Conservation (phyloP, 2,113 vertebrate species). For the Galbula dea region DNA sequence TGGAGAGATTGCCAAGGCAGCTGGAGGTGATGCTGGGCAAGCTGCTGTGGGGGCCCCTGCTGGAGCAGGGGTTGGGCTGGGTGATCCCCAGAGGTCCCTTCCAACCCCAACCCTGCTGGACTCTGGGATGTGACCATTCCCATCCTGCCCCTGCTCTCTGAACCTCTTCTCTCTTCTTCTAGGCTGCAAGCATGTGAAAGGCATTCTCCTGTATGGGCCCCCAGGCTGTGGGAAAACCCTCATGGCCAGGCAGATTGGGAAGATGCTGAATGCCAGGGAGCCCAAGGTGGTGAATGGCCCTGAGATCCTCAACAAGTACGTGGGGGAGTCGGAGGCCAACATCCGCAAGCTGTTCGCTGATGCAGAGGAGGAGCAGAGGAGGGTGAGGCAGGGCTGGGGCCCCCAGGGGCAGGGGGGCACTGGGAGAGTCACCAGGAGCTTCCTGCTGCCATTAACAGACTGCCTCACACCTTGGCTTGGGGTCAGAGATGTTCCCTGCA, state of each 20-base stretch:
- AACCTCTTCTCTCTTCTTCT: not conserved
- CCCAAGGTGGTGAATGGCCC: constrained; percentile 97
- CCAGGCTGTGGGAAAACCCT: constrained; percentile 96
- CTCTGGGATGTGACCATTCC: not conserved
- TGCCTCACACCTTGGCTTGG: no score
- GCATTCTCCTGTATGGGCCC: constrained; percentile 92
- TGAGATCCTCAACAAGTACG: constrained; percentile 97
- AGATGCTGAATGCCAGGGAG: constrained; percentile 96
- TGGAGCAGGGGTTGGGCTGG: no score
- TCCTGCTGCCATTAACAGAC: no score
- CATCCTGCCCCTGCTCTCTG: not conserved
- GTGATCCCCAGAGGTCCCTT: no score
- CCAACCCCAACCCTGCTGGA: no score
- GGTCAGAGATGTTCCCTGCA: no score
- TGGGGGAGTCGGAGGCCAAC: constrained; percentile 96
- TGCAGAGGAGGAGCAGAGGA: constrained; percentile 94
- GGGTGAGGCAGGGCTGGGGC: constrained; percentile 68
- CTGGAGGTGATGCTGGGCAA: no score
- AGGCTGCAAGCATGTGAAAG: constrained; percentile 98
- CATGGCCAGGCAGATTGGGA: constrained; percentile 96
- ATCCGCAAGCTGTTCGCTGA: constrained; percentile 96
- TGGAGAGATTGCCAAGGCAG: no score
- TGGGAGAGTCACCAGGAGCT: no score
- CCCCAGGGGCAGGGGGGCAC: no score
- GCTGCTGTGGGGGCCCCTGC: no score